Base-by-base conservation (phyloP, 2,888 invertebrate species). In the Mythimna loreyi region DNA sequence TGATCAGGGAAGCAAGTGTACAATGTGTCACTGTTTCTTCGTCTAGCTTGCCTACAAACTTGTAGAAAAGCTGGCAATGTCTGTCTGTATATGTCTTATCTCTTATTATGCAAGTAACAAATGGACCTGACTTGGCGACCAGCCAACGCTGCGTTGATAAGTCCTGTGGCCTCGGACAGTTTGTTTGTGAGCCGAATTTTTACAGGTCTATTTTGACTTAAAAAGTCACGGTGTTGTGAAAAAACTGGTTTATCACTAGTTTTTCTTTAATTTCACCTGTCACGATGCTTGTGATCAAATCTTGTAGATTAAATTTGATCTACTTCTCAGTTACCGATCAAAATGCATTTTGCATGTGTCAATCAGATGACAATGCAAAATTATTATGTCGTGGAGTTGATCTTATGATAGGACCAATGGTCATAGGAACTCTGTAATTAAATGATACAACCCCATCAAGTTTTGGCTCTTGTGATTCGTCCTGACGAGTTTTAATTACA, bases 101-200 rank as follows among this genome's bases (percentile, higher is more conserved):
- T 78, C 23, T 19, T 62, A 58, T 58, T 68, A 67, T 80, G 67
- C 77, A 81, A 65, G 78, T 73, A 60, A 77, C 81, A 66, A 78
- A 77, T 81, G 59, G 58, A 62, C 55, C 55, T 66, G 74, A 56
- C 40, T 53, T 78, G 78, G 78, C 67, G 16, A 52, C 19, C 25
- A 49, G 82, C 78, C 84, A 68, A 50, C 61, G 55, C 45, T 23
- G 68, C 57, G 77, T 80, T 73, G 70, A 69, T 83, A 72, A 78
- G 69, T 75, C 76, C 76, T 79, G 75, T 23, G 65, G 64, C 67
- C 67, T 60, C 58, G 43, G 36, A 56, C 13, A 59, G 16, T 56
- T 47, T 59, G 61, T 52, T 47, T 71, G 84, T 65, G 57, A 64
- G 60, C 25, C 33, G 71, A 76, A 78, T 81, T 81, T 71, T 71